Evolutionary conservation across 2,113 vertebrate genomes (phyloP).

Genomic region (Pterophyllum scalare): DNA sequence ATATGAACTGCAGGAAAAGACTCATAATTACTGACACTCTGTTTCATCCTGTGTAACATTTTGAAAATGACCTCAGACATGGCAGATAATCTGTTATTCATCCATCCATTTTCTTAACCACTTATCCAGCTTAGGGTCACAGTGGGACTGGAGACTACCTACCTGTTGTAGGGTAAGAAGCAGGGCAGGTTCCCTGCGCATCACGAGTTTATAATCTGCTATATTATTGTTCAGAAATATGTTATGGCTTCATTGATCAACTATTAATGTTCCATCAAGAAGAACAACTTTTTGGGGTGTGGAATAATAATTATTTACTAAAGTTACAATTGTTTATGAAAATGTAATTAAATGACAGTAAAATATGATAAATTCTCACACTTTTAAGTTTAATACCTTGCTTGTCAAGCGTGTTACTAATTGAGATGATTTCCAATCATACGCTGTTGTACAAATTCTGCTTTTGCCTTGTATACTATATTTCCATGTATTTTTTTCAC

Average conservation of each 20-base stretch:
- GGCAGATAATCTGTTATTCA: neutral
- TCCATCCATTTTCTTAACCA: conserved; percentile 11
- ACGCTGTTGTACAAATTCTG: neutral
- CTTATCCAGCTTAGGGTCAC: neutral
- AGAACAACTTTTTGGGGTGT: neutral
- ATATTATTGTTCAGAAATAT: neutral
- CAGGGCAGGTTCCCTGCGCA: neutral
- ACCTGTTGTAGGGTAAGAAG: neutral
- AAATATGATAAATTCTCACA: too few relatives aligned
- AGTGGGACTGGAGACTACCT: neutral
- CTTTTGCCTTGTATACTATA: too few relatives aligned
- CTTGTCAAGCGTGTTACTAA: too few relatives aligned
- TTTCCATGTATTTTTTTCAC: neutral
- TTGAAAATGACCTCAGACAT: conserved; percentile 4
- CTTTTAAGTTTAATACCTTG: too few relatives aligned
- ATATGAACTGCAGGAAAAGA: neutral
- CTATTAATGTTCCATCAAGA: neutral
- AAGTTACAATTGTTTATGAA: neutral
- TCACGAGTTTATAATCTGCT: neutral
- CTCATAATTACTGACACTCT: conserved; percentile 12
- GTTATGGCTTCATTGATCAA: neutral
- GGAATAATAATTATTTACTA: neutral
- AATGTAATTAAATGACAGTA: too few relatives aligned
- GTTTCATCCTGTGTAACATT: conserved; percentile 6
- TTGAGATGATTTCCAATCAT: too few relatives aligned